phyloP scores from a whole-genome alignment of 1,140 invertebrate species.

The Coptotermes formosanus region DNA sequence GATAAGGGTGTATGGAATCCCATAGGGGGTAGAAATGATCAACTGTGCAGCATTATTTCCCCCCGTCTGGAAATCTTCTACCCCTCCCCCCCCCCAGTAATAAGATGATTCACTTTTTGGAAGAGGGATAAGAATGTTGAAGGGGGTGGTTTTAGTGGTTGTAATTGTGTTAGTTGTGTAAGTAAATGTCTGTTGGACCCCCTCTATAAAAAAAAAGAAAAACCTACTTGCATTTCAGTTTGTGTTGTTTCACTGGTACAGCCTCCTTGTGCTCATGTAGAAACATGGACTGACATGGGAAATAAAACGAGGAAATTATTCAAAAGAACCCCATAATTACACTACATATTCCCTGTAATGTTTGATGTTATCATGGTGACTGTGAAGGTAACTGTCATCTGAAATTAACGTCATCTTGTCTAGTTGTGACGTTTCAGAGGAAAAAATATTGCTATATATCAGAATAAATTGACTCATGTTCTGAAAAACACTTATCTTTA shows the following conservation, averaged over 20 bases:
- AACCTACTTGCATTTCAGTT: background rate
- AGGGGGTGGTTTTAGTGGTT: background rate
- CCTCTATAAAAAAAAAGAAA: background rate
- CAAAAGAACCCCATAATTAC: background rate
- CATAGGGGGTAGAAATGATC: background rate
- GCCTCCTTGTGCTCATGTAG: background rate
- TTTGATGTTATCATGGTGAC: too few relatives aligned
- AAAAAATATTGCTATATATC: too few relatives aligned
- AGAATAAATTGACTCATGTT: too few relatives aligned
- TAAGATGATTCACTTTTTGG: conserved; percentile 14
- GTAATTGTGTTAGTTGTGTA: conserved; percentile 7
- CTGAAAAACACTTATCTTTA: too few relatives aligned
- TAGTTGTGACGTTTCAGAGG: too few relatives aligned
- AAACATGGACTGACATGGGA: background rate
- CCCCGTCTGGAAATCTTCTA: background rate
- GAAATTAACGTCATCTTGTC: too few relatives aligned
- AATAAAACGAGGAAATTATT: background rate
- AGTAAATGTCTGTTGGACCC: background rate
- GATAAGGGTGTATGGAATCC: background rate
- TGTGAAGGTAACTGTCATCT: too few relatives aligned
- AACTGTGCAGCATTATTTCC: background rate
- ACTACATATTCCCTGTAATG: background rate
- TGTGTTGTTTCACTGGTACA: background rate
- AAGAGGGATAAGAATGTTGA: background rate
- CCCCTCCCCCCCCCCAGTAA: background rate